Base-by-base conservation (phyloP, 1,140 invertebrate species). In the Papilio xuthus region DNA sequence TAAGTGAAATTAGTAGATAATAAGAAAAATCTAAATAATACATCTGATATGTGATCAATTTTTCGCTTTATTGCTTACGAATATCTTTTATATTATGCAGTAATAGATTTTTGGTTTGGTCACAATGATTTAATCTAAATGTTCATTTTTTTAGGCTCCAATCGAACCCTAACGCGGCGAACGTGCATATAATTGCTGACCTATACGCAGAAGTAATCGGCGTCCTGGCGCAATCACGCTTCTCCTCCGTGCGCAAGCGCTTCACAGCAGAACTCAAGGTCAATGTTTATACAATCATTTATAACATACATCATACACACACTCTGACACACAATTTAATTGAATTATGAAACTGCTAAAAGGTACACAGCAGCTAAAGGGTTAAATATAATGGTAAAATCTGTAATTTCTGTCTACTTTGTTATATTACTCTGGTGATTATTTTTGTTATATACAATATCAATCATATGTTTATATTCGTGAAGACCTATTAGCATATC, bases 181-280 rank as follows among this genome's bases (percentile, higher is more conserved):
- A 99, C 93, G 98, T 99, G 82, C 97, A 99, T 86, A 98, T 99
- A 83, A 98, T 99, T 79, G 98, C 99, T 13, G 99, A 99, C 94
- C 95, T 99, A 44, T 99, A 99, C 95, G 99, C 99, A 0, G 99
- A 99, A 95, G 99, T 99, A 0, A 97, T 99, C 79, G 99, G 99
- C 15, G 98, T 99, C n/a, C 94, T 99, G 56, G 99, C 99, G 26
- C 98, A 99, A 86, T 98, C 98, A 8, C 95, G 99, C 63, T 99
- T 99, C 91, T 96, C 96, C 79, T 98, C 98, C 23, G 98, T 99
- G 8, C 95, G 97, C 76, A 99, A 99, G 89, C 95, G 97, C 63
- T 99, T 99, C 92, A 97, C 98, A 93, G 96, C 96, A 32, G 98
- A 99, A 94, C 94, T 99, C 41, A 98, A 98, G 94, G 99, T 94